Evolutionary conservation across 2,888 invertebrate genomes (phyloP).

Genomic region (Eristalis pertinax): DNA sequence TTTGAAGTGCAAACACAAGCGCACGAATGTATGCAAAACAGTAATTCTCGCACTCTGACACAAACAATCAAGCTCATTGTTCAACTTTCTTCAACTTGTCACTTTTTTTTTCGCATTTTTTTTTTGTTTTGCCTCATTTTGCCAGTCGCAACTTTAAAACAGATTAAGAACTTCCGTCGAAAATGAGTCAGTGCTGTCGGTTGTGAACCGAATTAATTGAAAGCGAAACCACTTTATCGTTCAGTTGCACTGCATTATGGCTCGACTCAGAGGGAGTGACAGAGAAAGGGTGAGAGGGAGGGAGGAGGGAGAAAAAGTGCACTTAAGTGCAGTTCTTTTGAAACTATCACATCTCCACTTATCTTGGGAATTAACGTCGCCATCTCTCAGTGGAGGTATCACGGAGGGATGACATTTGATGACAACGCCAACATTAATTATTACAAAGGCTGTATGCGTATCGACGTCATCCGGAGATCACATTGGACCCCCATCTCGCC

Average conservation of each 20-base stretch:
- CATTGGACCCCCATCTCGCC: conserved; percentile 7
- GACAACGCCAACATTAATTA: conserved; percentile 60
- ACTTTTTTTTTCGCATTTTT: neutral
- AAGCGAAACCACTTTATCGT: conserved; percentile 51
- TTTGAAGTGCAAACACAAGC: conserved; percentile 10
- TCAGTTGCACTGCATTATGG: conserved; percentile 1
- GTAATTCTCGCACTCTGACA: conserved; percentile 15
- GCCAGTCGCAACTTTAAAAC: conserved; percentile 30
- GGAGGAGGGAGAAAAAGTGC: conserved; percentile 2
- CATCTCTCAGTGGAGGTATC: conserved; percentile 16
- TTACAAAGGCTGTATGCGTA: conserved; percentile 8
- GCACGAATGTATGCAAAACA: neutral
- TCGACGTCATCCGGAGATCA: conserved; percentile 48
- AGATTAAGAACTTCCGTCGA: conserved; percentile 62
- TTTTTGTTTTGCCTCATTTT: conserved; percentile 15
- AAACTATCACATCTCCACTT: neutral
- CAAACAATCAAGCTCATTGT: conserved; percentile 42
- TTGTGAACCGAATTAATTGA: conserved; percentile 49
- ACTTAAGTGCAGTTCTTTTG: conserved; percentile 32
- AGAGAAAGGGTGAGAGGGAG: neutral
- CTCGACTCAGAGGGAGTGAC: neutral
- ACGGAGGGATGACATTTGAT: conserved; percentile 8
- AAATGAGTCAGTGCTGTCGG: conserved; percentile 40
- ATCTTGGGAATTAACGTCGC: conserved; percentile 4
- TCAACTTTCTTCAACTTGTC: conserved; percentile 22